phyloP scores from a whole-genome alignment of 37 sponge, comb jelly and placozoan species.

The Geodia barretti region DNA sequence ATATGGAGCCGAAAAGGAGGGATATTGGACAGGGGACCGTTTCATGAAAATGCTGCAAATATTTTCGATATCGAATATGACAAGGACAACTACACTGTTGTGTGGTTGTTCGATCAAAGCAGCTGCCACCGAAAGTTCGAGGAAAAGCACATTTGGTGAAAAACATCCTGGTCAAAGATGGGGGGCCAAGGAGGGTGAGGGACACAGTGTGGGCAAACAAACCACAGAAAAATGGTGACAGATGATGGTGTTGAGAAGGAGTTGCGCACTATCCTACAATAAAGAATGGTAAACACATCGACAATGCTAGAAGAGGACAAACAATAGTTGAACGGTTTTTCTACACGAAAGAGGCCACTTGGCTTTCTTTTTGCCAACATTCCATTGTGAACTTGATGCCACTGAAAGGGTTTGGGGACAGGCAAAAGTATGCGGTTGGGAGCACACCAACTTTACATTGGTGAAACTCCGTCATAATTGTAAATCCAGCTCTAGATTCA shows the following conservation, averaged over 20 bases:
- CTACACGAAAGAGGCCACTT: not conserved
- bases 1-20: slow-evolving; percentile 42
- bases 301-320: not conserved
- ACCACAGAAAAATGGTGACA: not conserved
- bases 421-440: not conserved
- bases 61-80: not conserved
- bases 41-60: slow-evolving; percentile 6
- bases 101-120: not conserved
- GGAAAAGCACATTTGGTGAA: not conserved
- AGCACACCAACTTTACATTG: not conserved
- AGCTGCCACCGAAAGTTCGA: not conserved
- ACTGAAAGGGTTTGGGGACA: slow-evolving; percentile 22
- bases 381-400: slow-evolving; percentile 16
- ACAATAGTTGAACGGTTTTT: not conserved
- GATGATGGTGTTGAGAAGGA: not conserved
- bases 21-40: slow-evolving; percentile 32
- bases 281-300: too few relatives aligned
- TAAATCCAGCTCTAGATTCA: not conserved
- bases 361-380: not conserved
- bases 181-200: not conserved
- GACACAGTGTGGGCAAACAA: slow-evolving; percentile 6
- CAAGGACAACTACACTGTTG: not conserved
- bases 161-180: not conserved
- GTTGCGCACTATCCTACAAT: not conserved
- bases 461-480: not conserved